phyloP scores from a whole-genome alignment of 2,888 invertebrate species.

The Anodontia alba region DNA sequence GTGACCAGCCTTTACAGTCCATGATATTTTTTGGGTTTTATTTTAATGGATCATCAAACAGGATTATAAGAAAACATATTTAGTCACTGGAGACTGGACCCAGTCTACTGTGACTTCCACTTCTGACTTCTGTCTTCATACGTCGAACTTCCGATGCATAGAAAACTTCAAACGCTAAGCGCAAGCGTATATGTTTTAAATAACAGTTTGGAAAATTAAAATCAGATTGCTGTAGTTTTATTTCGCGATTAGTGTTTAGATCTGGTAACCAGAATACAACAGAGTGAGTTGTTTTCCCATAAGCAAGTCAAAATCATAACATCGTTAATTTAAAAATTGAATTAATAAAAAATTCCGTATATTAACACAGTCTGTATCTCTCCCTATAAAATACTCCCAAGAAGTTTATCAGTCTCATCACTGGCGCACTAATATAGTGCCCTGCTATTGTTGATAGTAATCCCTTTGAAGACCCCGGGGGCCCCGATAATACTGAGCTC shows the following conservation, averaged over 20 bases:
- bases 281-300: neutral
- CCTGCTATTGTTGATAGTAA: constrained; percentile 12
- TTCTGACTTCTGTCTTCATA: too few species aligned
- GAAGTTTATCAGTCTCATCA: neutral
- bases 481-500: constrained; percentile 13
- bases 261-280: constrained; percentile 9
- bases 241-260: neutral
- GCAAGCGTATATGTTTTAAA: too few species aligned
- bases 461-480: constrained; percentile 18
- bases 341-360: constrained; percentile 11
- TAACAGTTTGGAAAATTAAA: neutral
- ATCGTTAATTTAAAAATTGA: constrained; percentile 16
- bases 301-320: neutral
- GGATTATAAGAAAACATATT: too few species aligned
- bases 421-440: neutral
- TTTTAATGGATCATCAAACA: too few species aligned
- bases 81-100: too few species aligned
- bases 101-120: too few species aligned
- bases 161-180: too few species aligned
- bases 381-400: neutral
- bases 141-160: too few species aligned
- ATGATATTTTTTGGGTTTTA: too few species aligned
- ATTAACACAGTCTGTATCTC: neutral
- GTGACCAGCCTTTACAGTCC: too few species aligned
- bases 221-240: neutral